Percentiles rank a stretch among this genome's conserved stretches.
These are phyloP conservation scores for Paralvinella palmiformis DNA, from an alignment of 1,140 invertebrate species.

Conservation along the genomic window DNA sequence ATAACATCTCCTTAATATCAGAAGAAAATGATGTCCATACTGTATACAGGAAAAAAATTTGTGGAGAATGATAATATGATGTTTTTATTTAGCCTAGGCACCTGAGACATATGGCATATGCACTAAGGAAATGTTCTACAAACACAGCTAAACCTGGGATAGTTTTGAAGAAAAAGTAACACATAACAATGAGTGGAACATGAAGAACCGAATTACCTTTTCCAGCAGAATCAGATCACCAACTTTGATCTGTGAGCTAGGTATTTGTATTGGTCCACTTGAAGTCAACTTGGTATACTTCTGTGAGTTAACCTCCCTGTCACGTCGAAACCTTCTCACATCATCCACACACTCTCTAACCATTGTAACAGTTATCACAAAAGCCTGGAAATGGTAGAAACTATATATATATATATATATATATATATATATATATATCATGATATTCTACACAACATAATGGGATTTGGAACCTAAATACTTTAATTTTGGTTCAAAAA, in stretches of 20 bases:
- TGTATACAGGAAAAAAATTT: too few relatives aligned
- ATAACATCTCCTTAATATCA: too few relatives aligned
- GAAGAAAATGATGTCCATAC: too few relatives aligned
- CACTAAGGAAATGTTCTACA: background rate
- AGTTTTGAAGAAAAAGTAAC: background rate
- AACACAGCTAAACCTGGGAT: background rate
- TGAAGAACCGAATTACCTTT: too few relatives aligned
- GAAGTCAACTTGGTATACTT: slow-evolving; percentile 59
- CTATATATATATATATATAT: too few relatives aligned
- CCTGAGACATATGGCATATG: background rate
- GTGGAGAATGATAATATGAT: too few relatives aligned
- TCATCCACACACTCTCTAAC: slow-evolving; percentile 96
- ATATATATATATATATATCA: too few relatives aligned
- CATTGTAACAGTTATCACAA: slow-evolving; percentile 92
- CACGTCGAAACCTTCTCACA: slow-evolving; percentile 79
- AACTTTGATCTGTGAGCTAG: slow-evolving; percentile 52
- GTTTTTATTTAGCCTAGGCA: too few relatives aligned
- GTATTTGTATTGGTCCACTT: slow-evolving; percentile 47
- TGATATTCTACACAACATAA: too few relatives aligned
- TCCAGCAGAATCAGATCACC: slow-evolving; percentile 66
- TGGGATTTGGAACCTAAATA: too few relatives aligned
- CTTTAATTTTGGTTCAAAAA: too few relatives aligned
- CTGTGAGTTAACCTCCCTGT: slow-evolving; percentile 92
- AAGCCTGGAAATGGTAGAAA: slow-evolving; percentile 60
- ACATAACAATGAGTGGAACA: background rate